A percentile compares a stretch with the other conserved stretches of the same genome.
These are phyloP conservation scores for Beris chalybata DNA, from an alignment of 2,888 invertebrate genomes.

Conservation along the genomic window DNA sequence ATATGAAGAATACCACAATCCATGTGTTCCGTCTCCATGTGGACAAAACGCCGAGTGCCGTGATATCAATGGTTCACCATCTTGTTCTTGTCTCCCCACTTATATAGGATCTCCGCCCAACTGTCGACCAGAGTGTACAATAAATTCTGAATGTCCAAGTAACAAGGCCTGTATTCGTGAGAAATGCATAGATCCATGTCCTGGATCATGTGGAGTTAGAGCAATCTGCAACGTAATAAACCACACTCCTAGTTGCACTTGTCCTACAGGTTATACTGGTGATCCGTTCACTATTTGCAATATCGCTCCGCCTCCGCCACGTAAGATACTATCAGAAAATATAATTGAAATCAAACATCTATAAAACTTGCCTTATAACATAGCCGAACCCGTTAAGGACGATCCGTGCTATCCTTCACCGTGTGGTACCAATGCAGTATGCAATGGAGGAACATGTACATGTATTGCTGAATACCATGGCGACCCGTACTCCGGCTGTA, in stretches of 20 bases:
- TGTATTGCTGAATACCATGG: slow-evolving; percentile 68
- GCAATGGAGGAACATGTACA: slow-evolving; percentile 64
- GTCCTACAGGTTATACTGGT: slow-evolving; percentile 63
- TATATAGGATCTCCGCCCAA: slow-evolving; percentile 75
- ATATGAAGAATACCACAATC: slow-evolving; percentile 55
- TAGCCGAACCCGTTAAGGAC: slow-evolving; percentile 48
- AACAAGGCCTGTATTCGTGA: slow-evolving; percentile 74
- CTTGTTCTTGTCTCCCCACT: slow-evolving; percentile 70
- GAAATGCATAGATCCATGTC: slow-evolving; percentile 71
- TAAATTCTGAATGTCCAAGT: slow-evolving; percentile 70
- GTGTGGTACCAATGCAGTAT: slow-evolving; percentile 60
- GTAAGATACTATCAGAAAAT: slow-evolving; percentile 41
- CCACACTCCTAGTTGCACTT: slow-evolving; percentile 70
- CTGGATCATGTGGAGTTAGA: slow-evolving; percentile 65
- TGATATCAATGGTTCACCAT: slow-evolving; percentile 58
- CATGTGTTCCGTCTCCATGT: slow-evolving; percentile 74
- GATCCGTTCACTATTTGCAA: slow-evolving; percentile 71
- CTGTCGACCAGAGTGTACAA: slow-evolving; percentile 77
- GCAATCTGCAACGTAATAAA: slow-evolving; percentile 68
- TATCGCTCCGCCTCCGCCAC: slow-evolving; percentile 55
- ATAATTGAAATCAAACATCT: not conserved
- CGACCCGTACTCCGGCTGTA: slow-evolving; percentile 68
- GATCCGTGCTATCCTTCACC: slow-evolving; percentile 58
- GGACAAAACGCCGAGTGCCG: slow-evolving; percentile 73
- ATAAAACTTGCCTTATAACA: not conserved